Evolutionary conservation across 1,140 invertebrate genomes (phyloP).

Genomic region (Tetramorium simillimum): DNA sequence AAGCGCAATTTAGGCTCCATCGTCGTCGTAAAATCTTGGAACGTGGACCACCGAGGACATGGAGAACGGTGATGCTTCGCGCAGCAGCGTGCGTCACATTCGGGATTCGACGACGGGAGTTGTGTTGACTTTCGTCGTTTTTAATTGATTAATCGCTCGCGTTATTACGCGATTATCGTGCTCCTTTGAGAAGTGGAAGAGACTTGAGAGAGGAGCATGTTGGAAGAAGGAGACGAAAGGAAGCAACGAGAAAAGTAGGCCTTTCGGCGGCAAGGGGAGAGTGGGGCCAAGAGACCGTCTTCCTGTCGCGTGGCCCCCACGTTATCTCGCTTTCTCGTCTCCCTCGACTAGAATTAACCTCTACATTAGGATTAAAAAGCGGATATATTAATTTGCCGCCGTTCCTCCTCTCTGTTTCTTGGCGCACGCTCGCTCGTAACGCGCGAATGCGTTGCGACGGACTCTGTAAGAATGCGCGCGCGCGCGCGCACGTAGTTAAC

Average conservation of each 20-base stretch:
- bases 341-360: constrained; percentile 82
- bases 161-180: constrained; percentile 79
- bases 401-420: constrained; percentile 48
- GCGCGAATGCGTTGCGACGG: constrained; percentile 6
- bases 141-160: constrained; percentile 81
- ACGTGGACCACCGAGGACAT: constrained; percentile 41
- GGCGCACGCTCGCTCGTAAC: constrained; percentile 45
- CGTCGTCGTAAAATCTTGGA: constrained; percentile 52
- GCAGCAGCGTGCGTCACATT: constrained; percentile 32
- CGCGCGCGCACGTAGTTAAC: constrained; percentile 3
- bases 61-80: neutral
- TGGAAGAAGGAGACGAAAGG: constrained; percentile 24
- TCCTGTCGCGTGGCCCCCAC: constrained; percentile 84
- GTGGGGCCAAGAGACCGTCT: constrained; percentile 71
- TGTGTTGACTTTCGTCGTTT: constrained; percentile 73
- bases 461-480: constrained; percentile 18
- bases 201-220: neutral
- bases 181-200: constrained; percentile 66
- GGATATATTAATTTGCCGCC: constrained; percentile 84
- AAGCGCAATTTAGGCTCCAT: constrained; percentile 43
- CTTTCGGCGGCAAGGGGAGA: neutral
- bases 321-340: constrained; percentile 82
- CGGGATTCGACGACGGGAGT: constrained; percentile 74
- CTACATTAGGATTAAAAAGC: constrained; percentile 85
- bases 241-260: constrained; percentile 11